Evolutionary conservation across 1,140 invertebrate genomes (phyloP).

Genomic region (Lycorma delicatula): DNA sequence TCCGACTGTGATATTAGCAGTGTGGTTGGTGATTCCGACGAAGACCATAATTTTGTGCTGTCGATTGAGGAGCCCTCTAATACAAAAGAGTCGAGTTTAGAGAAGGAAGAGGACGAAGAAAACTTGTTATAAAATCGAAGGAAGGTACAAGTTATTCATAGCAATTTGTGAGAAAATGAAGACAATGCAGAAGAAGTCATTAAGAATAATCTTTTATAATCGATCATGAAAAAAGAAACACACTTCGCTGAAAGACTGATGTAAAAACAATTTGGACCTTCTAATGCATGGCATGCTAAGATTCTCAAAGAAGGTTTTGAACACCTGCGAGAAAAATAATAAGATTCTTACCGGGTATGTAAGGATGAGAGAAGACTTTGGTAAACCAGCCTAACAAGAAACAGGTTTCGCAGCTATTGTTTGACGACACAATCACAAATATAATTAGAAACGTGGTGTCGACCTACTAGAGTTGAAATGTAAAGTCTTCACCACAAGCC

Average conservation of each 20-base stretch:
- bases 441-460: constrained; percentile 28
- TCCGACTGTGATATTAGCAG: too few species aligned
- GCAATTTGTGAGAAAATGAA: too few species aligned
- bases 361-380: not conserved
- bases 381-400: not conserved
- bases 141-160: too few species aligned
- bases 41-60: too few species aligned
- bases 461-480: constrained; percentile 32
- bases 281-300: not conserved
- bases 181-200: too few species aligned
- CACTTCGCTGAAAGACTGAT: not conserved
- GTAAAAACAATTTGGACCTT: not conserved
- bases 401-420: not conserved
- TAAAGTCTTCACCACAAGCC: constrained; percentile 22
- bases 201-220: too few species aligned
- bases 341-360: not conserved
- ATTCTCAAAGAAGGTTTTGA: not conserved
- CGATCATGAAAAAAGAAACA: not conserved
- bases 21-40: too few species aligned
- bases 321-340: not conserved
- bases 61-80: too few species aligned
- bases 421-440: not conserved
- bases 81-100: too few species aligned
- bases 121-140: too few species aligned
- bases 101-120: too few species aligned